Base-by-base conservation (phyloP, 2,113 vertebrate genomes). In the Notiomystis cincta region DNA sequence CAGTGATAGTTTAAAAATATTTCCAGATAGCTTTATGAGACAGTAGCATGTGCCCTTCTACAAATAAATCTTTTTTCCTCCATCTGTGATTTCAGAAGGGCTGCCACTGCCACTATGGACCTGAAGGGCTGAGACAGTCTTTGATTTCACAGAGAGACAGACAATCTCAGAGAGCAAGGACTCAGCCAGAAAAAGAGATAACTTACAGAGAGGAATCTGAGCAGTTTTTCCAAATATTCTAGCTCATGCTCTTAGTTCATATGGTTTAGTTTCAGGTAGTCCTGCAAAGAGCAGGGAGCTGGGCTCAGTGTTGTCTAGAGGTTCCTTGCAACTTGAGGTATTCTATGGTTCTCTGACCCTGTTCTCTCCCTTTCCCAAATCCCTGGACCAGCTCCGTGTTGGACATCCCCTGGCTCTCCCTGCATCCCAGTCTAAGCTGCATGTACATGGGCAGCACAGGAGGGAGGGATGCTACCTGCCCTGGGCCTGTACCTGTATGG, bases 391-490 rank as follows among this genome's bases (percentile, higher is more conserved):
- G 15, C 12, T 38, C 6, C 6, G 17, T 28, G 8, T 35, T 56
- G 47, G 42, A 19, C 12, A 25, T 24, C 13, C 21, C 11, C 3
- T 47, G 56, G 8, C 19, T 57, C 11, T 7, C 18, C 3, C 2
- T 2, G 7, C 5, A 6, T 25, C 9, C 30, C 19, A 8, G 42
- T 28, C 30, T 22, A 60, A 37, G 23, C 31, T 40, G 35, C 6
- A 0, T 31, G 35, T 4, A 4, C 1, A 0, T 20, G 28, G 30
- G 19, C 15, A 35, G 4, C 13, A 15, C 5, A 7, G 24, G 20
- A 38, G 24, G 35, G 33, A 48, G 24, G 38, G 28, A 5, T 21
- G 40, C 21, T 19, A 7, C 6, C 0, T 56, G 28, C 10, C 15
- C 54, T 30, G 47, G 24, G 7, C 11, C 62, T 71, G 9, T 20